These are phyloP conservation scores for Atethmia centrago DNA, from an alignment of 2,888 invertebrate genomes.

Conservation along the genomic window DNA sequence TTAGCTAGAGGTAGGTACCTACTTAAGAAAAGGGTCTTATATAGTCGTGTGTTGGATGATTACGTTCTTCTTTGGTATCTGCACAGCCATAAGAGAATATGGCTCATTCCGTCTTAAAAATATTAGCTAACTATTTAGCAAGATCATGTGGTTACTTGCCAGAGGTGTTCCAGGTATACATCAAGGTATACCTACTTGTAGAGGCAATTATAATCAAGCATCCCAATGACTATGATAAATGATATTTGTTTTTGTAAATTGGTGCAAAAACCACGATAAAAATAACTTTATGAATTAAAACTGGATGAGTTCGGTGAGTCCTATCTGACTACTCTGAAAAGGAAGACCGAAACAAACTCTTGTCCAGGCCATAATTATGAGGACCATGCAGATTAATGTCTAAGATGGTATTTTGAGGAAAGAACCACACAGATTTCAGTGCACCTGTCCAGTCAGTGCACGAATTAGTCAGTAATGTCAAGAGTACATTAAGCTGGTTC, in stretches of 20 bases:
- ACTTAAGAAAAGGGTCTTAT: not conserved
- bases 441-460: not conserved
- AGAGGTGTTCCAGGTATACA: not conserved
- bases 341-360: too few species aligned
- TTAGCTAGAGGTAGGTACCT: not conserved
- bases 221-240: too few species aligned
- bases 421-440: too few species aligned
- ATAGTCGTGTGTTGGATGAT: not conserved
- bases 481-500: not conserved
- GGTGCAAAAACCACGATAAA: too few species aligned
- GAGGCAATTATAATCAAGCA: not conserved
- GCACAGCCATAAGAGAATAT: not conserved
- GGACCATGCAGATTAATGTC: too few species aligned
- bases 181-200: not conserved
- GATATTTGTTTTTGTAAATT: too few species aligned
- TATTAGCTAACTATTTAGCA: too few species aligned
- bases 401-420: too few species aligned
- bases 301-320: too few species aligned
- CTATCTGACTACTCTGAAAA: too few species aligned
- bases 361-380: too few species aligned
- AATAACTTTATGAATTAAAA: too few species aligned
- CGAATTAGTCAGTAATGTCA: not conserved
- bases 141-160: not conserved
- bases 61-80: not conserved
- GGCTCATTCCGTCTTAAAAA: not conserved